phyloP scores from a whole-genome alignment of 2,113 vertebrate genomes.

The Phrynocephalus versicolor region DNA sequence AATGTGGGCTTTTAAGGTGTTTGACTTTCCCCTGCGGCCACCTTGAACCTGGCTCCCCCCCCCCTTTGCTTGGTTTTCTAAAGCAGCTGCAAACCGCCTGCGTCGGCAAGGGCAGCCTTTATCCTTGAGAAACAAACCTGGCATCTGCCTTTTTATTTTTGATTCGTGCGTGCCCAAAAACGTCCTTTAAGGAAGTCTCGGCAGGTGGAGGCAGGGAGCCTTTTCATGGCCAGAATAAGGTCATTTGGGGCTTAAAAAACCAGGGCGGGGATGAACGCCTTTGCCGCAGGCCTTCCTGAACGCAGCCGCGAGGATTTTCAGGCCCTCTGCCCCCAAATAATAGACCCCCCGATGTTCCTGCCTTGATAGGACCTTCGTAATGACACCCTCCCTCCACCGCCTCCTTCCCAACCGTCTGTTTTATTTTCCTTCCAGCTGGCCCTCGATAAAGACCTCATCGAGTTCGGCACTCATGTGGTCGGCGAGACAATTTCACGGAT shows the following conservation, averaged over 20 bases:
- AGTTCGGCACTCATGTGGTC: constrained; percentile 88
- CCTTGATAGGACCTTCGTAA: constrained; percentile 50
- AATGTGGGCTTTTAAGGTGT: too few relatives aligned
- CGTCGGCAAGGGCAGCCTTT: too few relatives aligned
- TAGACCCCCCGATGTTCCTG: constrained; percentile 19
- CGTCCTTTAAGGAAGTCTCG: too few relatives aligned
- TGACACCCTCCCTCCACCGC: constrained; percentile 42
- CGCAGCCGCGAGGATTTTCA: not conserved
- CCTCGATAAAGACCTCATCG: constrained; percentile 84
- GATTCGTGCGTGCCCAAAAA: too few relatives aligned
- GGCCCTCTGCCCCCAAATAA: constrained; percentile 22
- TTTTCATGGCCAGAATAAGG: not conserved
- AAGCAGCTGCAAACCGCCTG: too few relatives aligned
- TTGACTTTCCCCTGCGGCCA: too few relatives aligned
- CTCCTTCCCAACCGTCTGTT: constrained; percentile 19
- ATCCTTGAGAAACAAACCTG: too few relatives aligned
- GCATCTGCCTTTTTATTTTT: too few relatives aligned
- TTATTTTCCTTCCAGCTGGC: constrained; percentile 87
- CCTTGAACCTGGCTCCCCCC: too few relatives aligned
- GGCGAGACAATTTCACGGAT: constrained; percentile 84
- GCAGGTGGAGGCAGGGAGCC: too few relatives aligned
- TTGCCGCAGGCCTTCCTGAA: not conserved
- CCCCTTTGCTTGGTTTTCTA: too few relatives aligned
- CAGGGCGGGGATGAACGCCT: not conserved
- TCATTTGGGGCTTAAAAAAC: not conserved